phyloP scores from a whole-genome alignment of 2,797 vertebrate species.

The Poeciliopsis presidionis region DNA sequence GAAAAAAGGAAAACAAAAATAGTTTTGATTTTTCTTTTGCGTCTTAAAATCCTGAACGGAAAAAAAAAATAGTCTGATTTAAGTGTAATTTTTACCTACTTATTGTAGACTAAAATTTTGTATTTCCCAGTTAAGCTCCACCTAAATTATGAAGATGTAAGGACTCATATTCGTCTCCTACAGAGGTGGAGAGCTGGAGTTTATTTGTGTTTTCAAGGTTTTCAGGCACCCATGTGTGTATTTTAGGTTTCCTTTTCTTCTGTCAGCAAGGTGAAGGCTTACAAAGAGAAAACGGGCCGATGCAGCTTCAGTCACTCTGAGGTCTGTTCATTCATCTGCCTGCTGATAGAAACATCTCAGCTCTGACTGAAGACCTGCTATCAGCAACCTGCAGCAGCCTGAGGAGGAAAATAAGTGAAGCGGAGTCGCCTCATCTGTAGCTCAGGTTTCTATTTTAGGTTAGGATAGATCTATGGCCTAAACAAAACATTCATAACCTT shows the following conservation, averaged over 20 bases:
- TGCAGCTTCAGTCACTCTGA: slow-evolving; percentile 25
- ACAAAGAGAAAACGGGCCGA: slow-evolving; percentile 18
- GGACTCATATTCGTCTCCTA: neutral
- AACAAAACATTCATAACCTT: too few relatives aligned
- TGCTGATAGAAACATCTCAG: slow-evolving; percentile 54
- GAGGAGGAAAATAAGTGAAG: neutral
- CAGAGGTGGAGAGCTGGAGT: neutral
- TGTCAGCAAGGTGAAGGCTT: slow-evolving; percentile 16
- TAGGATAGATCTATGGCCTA: too few relatives aligned
- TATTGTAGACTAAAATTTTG: neutral
- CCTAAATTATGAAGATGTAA: neutral
- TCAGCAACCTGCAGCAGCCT: slow-evolving; percentile 44
- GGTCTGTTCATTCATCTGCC: slow-evolving; percentile 25
- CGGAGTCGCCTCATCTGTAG: slow-evolving; percentile 7
- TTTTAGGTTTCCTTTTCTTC: slow-evolving; percentile 1
- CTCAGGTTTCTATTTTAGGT: slow-evolving; percentile 44
- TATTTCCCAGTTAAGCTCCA: neutral
- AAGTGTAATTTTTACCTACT: neutral
- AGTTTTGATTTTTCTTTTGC: neutral
- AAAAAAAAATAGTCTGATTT: neutral
- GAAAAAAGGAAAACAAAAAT: neutral
- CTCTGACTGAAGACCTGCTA: slow-evolving; percentile 48
- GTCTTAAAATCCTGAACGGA: neutral
- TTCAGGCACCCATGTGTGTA: neutral
- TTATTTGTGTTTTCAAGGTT: slow-evolving; percentile 3